Evolutionary conservation across 2,888 invertebrate genomes (phyloP), one percentile per base, ranked within the genome.

Genomic region (Psylliodes chrysocephalus): DNA sequence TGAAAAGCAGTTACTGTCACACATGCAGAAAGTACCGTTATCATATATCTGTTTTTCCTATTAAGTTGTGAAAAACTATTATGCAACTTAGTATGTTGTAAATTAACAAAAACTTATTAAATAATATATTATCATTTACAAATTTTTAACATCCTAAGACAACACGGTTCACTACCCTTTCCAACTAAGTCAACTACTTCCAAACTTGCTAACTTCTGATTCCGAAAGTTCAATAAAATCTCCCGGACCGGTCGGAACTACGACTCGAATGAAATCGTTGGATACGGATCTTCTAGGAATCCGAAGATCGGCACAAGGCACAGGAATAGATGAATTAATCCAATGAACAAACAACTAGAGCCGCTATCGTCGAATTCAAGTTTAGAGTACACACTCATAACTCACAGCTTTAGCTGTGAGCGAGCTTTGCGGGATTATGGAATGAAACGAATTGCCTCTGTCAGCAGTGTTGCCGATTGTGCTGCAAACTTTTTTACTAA

Each of bases 331-430:
- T 68, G 72, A 70, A 73, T 71, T 73, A 73, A 73, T 73, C 71
- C 67, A 63, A 60, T 67, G 68, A 67, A 64, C 66, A 72, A 72
- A 71, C 68, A 73, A 66, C 40, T 55, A 61, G 59, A 62, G 64
- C 56, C 60, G 64, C 68, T 64, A 70, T 69, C 57, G 64, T 68
- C 64, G 67, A 66, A 67, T 71, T 73, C 69, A 65, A 73, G 73
- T 71, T 71, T 62, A 68, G 67, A 70, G 71, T 71, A 73, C 73
- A 73, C 71, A 73, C 72, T 73, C 72, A 71, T 73, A 72, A 72
- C 70, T 71, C 68, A 66, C 46, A 67, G 68, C 52, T 63, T 64
- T 60, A 63, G 63, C 66, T 66, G 4, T 25, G 40, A 12, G 12
- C 25, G 15, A 30, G 56, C 30, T 64, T 35, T 60, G 40, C 44